These are phyloP conservation scores for Drosophila nikananu DNA, from an alignment of 1,140 invertebrate species.

Conservation along the genomic window DNA sequence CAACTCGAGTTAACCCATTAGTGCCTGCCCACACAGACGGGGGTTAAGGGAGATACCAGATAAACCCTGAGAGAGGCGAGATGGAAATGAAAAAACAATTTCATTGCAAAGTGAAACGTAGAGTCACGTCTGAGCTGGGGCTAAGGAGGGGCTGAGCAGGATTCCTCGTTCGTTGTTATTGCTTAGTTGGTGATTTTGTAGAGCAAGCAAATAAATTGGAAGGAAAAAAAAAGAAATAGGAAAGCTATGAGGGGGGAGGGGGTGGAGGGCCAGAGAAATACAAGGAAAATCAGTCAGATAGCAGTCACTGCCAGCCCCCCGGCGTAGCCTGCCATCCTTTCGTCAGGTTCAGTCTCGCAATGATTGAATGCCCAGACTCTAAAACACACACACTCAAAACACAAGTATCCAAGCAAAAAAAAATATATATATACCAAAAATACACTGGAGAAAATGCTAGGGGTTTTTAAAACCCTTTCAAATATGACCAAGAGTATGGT, in stretches of 20 bases:
- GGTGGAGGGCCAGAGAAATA: slow-evolving; percentile 1
- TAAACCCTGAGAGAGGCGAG: slow-evolving; percentile 25
- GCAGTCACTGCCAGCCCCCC: slow-evolving; percentile 22
- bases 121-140: slow-evolving; percentile 63
- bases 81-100: slow-evolving; percentile 76
- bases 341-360: slow-evolving; percentile 67
- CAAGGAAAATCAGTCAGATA: slow-evolving; percentile 60
- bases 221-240: slow-evolving; percentile 27
- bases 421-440: slow-evolving; percentile 1
- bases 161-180: slow-evolving; percentile 52
- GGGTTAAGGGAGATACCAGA: slow-evolving; percentile 10
- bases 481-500: background rate
- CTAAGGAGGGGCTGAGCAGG: slow-evolving; percentile 4
- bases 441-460: background rate
- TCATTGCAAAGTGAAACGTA: slow-evolving; percentile 67
- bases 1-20: slow-evolving; percentile 82
- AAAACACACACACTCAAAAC: slow-evolving; percentile 16
- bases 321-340: slow-evolving; percentile 14
- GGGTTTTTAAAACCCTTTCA: background rate
- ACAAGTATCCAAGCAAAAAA: background rate
- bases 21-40: slow-evolving; percentile 20
- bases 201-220: slow-evolving; percentile 79
- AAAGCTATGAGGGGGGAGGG: slow-evolving; percentile 4
- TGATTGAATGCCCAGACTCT: slow-evolving; percentile 72
- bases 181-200: slow-evolving; percentile 72